Evolutionary conservation across 2,888 invertebrate genomes (phyloP), one percentile per base, ranked within the genome.

Genomic region (Thumatha senex): DNA sequence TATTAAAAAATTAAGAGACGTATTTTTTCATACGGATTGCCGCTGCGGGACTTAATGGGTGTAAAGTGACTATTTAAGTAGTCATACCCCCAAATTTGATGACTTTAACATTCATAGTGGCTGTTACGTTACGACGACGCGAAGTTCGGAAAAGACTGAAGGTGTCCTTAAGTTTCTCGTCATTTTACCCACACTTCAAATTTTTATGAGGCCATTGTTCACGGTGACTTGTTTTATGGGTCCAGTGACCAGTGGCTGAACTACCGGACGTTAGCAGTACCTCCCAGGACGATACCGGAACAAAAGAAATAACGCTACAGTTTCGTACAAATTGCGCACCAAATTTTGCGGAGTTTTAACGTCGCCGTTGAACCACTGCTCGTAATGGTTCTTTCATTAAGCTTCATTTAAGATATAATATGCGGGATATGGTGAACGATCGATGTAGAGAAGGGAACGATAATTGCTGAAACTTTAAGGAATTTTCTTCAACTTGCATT

Each of bases 161-260:
- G n/a, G 18, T 4, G 3, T 4, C 18, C 5, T 24, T 24, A 24
- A 24, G 18, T 24, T 24, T 5, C 18, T 4, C 18, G 5, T 24
- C 5, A 40, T 44, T 36, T 7, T 11, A 18, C 7, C 39, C 24
- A 40, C 50, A 44, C 57, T 74, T 64, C 66, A 54, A 74, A 72
- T 73, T 76, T 84, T 82, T 82, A 81, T 78, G 75, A 65, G 56
- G 58, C 77, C 67, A 85, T 85, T 84, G 84, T 84, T 84, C 62
- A 63, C 67, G 69, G 69, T 70, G 69, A 63, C 63, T 61, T 55
- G 68, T 75, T 81, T 78, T 80, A 83, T 78, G 46, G 41, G 34
- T 15, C 31, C 24, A 51, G 40, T 74, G 58, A 72, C 66, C 80
- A 58, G 83, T 79, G 83, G 82, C 44, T n/a, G 14, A 8, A 8